These are phyloP conservation scores for Tachina lurida DNA, from an alignment of 2,888 invertebrate species.

Conservation along the genomic window DNA sequence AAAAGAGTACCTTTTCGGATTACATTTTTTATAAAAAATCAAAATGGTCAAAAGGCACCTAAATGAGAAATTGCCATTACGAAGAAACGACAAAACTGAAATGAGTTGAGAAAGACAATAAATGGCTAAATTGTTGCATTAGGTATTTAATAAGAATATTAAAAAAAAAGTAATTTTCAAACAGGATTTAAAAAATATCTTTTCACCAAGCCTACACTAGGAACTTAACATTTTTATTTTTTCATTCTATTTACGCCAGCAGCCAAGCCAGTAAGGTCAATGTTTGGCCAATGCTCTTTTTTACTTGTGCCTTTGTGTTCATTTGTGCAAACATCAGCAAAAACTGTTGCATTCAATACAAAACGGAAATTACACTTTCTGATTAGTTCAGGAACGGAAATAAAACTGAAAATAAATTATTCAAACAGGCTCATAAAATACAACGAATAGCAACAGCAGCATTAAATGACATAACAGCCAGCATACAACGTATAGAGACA, in stretches of 20 bases:
- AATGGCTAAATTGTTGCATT: too few species aligned
- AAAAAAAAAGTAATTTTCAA: too few species aligned
- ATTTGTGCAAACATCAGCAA: conserved; percentile 44
- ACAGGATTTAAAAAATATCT: not conserved
- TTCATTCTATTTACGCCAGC: conserved; percentile 39
- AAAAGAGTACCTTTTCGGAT: too few species aligned
- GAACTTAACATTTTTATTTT: not conserved
- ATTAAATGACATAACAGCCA: conserved; percentile 16
- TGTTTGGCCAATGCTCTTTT: conserved; percentile 51
- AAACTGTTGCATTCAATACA: conserved; percentile 75
- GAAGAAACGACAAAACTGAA: too few species aligned
- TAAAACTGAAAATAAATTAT: conserved; percentile 83
- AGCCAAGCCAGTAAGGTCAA: conserved; percentile 53
- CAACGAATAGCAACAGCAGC: conserved; percentile 34
- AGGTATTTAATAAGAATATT: too few species aligned
- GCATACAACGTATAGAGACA: conserved; percentile 7
- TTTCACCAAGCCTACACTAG: not conserved
- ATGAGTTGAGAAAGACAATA: too few species aligned
- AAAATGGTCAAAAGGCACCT: too few species aligned
- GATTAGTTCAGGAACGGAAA: conserved; percentile 83
- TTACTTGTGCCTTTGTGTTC: conserved; percentile 16
- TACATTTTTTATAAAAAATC: too few species aligned
- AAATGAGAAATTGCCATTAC: too few species aligned
- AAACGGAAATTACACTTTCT: conserved; percentile 83
- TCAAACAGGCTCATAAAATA: conserved; percentile 74